Base-by-base conservation (phyloP, 2,888 invertebrate species). In the Eupithecia centaureata region DNA sequence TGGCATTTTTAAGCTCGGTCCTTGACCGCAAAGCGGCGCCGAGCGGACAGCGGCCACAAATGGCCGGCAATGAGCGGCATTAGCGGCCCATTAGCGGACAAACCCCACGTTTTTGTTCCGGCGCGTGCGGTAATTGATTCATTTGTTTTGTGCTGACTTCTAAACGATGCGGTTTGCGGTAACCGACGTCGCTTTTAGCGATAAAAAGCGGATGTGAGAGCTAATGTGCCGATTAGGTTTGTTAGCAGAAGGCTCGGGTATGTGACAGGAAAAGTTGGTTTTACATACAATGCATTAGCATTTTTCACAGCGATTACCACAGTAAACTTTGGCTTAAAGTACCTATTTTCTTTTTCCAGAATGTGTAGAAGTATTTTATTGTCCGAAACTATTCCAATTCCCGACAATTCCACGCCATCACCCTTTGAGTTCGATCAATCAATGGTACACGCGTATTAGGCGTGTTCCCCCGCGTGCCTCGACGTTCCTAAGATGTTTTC, bases 401-500 rank as follows among this genome's bases (percentile, higher is more conserved):
- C 57, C 51, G 60, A 61, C 65, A 63, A 61, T 63, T 66, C 66
- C 61, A 32, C 38, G 25, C 25, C 38, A 66, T 67, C 68, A 71
- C 73, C 73, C 73, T 70, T 72, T 71, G 57, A 52, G 70, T 70
- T 74, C 74, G 69, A 76, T 76, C 76, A 76, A 74, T 76, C 75
- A 76, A 69, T 63, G 64, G 30, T 60, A 70, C 67, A 63, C 67
- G 68, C 64, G 72, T 57, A 67, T 61, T 61, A 65, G 51, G 56
- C 66, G 38, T 68, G 73, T 71, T 67, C 61, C 66, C 66, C 82
- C 81, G 84, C 84, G 82, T 72, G 54, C 77, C 80, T 79, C 80
- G 82, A 79, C 90, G 90, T 91, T 90, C 91, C 79, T 84, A 79
- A 83, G 83, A 88, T 86, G 87, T 83, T 85, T 79, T 77, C 84